phyloP scores from a whole-genome alignment of 2,797 vertebrate genomes.

The Octomys mimax region DNA sequence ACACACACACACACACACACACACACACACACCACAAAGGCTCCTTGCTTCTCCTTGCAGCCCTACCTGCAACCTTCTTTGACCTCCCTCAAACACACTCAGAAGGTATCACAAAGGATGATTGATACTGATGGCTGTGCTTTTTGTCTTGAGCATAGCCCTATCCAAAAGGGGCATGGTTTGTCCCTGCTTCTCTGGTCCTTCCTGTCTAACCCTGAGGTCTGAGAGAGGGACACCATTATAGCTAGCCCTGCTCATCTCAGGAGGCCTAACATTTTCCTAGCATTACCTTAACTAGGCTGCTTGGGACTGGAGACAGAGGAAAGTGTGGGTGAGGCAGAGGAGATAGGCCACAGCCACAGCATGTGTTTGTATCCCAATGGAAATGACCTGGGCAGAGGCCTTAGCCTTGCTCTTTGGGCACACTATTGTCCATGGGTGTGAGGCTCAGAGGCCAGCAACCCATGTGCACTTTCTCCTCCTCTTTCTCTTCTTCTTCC shows the following conservation, averaged over 20 bases:
- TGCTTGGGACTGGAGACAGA: not conserved
- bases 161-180: not conserved
- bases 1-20: not conserved
- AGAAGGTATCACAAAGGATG: not conserved
- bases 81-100: not conserved
- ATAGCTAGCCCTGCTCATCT: not conserved
- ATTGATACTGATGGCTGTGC: not conserved
- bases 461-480: not conserved
- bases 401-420: not conserved
- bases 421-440: not conserved
- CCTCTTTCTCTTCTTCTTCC: no score
- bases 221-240: not conserved
- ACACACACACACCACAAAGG: rapidly evolving
- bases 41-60: not conserved
- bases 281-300: not conserved
- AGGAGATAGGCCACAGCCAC: not conserved
- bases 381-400: not conserved
- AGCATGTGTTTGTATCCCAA: not conserved
- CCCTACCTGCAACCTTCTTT: not conserved
- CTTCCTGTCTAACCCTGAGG: not conserved
- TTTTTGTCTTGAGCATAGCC: not conserved
- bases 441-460: not conserved
- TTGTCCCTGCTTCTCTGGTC: not conserved
- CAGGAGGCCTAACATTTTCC: not conserved
- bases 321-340: not conserved